Conservation (phyloP, 2,113 vertebrate genomes). For the Tragulus kanchil region DNA sequence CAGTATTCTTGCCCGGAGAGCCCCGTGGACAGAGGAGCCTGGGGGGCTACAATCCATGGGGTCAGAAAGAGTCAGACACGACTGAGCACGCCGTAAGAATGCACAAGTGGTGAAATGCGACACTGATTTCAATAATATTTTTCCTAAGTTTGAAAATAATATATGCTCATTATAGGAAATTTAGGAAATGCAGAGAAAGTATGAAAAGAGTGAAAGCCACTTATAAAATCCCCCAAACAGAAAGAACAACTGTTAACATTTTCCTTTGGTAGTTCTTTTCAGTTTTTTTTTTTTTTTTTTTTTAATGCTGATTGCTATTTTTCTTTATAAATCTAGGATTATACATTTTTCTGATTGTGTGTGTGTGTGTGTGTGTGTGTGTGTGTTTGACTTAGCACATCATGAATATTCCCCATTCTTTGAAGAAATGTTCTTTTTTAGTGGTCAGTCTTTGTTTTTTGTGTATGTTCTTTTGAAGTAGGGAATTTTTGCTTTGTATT, state of each 20-base stretch:
- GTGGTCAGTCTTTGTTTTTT: not conserved
- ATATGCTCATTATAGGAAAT: not conserved
- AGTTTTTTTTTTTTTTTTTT: not conserved
- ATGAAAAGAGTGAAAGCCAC: not conserved
- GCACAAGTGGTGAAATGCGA: not conserved
- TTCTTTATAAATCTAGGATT: slow-evolving; percentile 41
- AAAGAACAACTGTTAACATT: slow-evolving; percentile 11
- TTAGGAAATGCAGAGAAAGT: slow-evolving; percentile 31
- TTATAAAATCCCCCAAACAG: not conserved
- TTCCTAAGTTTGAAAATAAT: slow-evolving; percentile 44
- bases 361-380: not conserved
- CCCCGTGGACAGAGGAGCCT: not conserved
- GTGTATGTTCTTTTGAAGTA: slow-evolving; percentile 58
- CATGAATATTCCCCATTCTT: slow-evolving; percentile 2
- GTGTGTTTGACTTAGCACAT: not conserved
- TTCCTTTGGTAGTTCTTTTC: slow-evolving; percentile 12
- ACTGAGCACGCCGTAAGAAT: not conserved
- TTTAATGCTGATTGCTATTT: not conserved
- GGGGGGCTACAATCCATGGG: not conserved
- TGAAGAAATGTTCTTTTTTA: slow-evolving; percentile 50
- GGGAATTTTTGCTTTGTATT: slow-evolving; percentile 45
- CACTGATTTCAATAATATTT: not conserved
- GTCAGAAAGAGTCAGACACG: not conserved
- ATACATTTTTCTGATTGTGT: not conserved
- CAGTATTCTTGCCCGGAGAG: not conserved